phyloP scores from a whole-genome alignment of 2,888 invertebrate species.

The Blastobasis adustella region DNA sequence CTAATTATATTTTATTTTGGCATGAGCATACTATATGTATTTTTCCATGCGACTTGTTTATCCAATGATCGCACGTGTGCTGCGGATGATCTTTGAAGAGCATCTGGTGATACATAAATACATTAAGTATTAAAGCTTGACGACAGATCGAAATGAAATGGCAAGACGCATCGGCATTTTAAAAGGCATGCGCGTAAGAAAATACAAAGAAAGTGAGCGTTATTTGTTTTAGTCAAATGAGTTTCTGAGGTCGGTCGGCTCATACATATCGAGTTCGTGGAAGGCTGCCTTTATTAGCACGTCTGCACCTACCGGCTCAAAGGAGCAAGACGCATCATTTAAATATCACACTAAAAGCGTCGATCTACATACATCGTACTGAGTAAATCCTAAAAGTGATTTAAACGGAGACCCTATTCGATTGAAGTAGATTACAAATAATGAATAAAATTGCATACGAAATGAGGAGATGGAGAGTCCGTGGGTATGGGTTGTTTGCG shows the following conservation, averaged over 20 bases:
- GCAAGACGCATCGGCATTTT: constrained; percentile 46
- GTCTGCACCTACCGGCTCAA: constrained; percentile 41
- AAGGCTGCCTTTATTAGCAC: constrained; percentile 59
- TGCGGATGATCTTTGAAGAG: too few relatives aligned
- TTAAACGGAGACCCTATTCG: constrained; percentile 68
- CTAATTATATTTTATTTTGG: too few relatives aligned
- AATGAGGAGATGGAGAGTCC: constrained; percentile 65
- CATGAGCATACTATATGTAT: too few relatives aligned
- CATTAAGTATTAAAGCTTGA: constrained; percentile 12
- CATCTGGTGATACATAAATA: too few relatives aligned
- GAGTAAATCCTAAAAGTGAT: constrained; percentile 70
- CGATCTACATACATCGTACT: constrained; percentile 69
- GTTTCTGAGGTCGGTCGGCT: constrained; percentile 51
- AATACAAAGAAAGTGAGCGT: constrained; percentile 50
- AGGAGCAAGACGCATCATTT: constrained; percentile 65
- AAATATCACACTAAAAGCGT: constrained; percentile 71
- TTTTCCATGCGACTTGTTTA: too few relatives aligned
- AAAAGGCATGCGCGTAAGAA: constrained; percentile 46
- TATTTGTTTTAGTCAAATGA: constrained; percentile 71
- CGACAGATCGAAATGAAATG: constrained; percentile 42
- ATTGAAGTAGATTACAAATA: constrained; percentile 74
- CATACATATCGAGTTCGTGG: constrained; percentile 49
- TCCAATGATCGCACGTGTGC: too few relatives aligned
- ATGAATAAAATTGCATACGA: constrained; percentile 75
- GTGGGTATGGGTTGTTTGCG: constrained; percentile 62